These are phyloP conservation scores for Hippolais icterina DNA, from an alignment of 2,113 vertebrate genomes.

Conservation along the genomic window DNA sequence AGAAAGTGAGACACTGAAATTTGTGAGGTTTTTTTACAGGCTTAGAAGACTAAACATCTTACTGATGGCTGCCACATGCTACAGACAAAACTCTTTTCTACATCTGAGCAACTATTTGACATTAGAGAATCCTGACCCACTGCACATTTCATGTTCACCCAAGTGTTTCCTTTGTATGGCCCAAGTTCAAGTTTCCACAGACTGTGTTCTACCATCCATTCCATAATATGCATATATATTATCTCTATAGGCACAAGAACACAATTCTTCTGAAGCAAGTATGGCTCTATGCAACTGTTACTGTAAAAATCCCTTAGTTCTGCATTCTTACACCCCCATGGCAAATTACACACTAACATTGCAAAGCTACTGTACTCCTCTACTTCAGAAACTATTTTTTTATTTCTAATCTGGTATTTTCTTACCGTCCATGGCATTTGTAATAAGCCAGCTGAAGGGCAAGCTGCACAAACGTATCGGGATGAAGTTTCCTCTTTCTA, in stretches of 20 bases:
- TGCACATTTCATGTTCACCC: rapidly evolving
- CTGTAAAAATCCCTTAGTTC: background rate
- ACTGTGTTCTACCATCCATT: background rate
- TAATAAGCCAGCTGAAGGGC: conserved; percentile 91
- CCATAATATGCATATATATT: rapidly evolving
- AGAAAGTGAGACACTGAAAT: background rate
- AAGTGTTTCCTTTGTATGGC: background rate
- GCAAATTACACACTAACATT: background rate
- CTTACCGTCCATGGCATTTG: conserved; percentile 82
- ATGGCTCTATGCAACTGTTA: background rate
- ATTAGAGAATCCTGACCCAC: background rate
- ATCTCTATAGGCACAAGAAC: background rate
- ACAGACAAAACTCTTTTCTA: background rate
- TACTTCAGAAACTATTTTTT: background rate
- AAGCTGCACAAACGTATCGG: conserved; percentile 92
- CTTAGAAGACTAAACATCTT: background rate
- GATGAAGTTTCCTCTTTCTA: conserved; percentile 85
- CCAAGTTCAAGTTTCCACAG: background rate
- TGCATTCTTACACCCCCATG: background rate
- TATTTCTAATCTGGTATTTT: background rate
- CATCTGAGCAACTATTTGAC: background rate
- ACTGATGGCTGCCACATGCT: background rate
- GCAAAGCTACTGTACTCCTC: background rate
- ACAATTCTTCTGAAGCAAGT: background rate
- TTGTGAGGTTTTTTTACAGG: background rate